Evolutionary conservation across 2,797 vertebrate species (phyloP).

Genomic region (Heterohyrax brucei): DNA sequence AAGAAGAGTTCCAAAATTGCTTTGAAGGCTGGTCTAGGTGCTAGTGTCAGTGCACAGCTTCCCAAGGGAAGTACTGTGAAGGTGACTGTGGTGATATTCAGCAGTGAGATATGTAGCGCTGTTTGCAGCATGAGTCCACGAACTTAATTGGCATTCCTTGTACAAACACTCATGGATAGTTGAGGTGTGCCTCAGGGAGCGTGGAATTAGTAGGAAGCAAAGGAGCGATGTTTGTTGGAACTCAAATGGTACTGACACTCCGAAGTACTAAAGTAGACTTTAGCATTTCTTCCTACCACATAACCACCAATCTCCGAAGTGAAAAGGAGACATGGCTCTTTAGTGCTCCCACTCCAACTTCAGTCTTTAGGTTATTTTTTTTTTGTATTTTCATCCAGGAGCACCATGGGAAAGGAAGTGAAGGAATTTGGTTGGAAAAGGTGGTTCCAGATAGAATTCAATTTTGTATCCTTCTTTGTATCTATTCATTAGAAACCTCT

Average conservation of each 20-base stretch:
- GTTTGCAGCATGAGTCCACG: too few relatives aligned
- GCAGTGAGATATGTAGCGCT: too few relatives aligned
- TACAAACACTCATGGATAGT: too few relatives aligned
- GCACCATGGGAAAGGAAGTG: neutral
- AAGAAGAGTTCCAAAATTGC: too few relatives aligned
- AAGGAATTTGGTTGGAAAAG: neutral
- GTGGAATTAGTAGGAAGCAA: neutral
- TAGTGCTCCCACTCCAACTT: neutral
- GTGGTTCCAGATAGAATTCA: neutral
- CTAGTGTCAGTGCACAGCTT: too few relatives aligned
- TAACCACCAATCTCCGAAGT: neutral
- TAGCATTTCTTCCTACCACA: neutral
- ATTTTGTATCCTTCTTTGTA: neutral
- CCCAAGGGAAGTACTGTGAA: too few relatives aligned
- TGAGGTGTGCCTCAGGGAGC: neutral
- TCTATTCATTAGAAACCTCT: neutral
- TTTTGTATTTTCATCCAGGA: neutral
- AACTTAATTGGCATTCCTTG: too few relatives aligned
- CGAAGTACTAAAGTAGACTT: neutral
- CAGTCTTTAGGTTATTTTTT: neutral
- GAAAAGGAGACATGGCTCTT: neutral
- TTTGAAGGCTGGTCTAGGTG: too few relatives aligned
- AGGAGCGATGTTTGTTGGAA: neutral
- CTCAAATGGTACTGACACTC: neutral
- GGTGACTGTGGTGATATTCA: too few relatives aligned